phyloP scores from a whole-genome alignment of 64 coral and sea anemone species.

The Porites lutea region DNA sequence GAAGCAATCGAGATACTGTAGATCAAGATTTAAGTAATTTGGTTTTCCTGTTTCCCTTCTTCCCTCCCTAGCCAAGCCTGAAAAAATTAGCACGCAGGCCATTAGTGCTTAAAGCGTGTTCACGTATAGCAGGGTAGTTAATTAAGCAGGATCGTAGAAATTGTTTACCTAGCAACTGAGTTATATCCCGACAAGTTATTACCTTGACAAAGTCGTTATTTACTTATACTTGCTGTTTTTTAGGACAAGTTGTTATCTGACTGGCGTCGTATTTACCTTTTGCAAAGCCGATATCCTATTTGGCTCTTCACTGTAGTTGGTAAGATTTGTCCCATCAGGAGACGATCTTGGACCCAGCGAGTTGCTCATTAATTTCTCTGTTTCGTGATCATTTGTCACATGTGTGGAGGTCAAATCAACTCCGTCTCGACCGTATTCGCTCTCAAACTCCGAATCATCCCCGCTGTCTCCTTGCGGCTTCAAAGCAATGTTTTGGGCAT shows the following conservation, averaged over 20 bases:
- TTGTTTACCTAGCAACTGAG: slow-evolving; percentile 18
- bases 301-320: neutral
- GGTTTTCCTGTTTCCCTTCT: no score
- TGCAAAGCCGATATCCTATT: neutral
- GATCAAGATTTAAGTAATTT: no score
- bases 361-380: neutral
- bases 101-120: no score
- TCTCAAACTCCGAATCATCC: slow-evolving; percentile 23
- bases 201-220: neutral
- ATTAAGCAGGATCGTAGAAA: no score
- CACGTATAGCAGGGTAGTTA: no score
- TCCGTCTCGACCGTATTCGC: slow-evolving; percentile 82
- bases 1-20: no score
- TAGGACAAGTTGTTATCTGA: neutral
- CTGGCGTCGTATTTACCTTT: slow-evolving; percentile 7
- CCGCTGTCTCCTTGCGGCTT: neutral
- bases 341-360: neutral
- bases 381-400: neutral
- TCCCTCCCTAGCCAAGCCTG: no score
- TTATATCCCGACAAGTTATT: neutral
- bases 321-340: neutral
- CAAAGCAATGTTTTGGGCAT: neutral
- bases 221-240: neutral
- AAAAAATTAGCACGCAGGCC: no score
- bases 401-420: slow-evolving; percentile 73